Evolutionary conservation across 2,888 invertebrate species (phyloP).

Genomic region (Parnassius glacialis): DNA sequence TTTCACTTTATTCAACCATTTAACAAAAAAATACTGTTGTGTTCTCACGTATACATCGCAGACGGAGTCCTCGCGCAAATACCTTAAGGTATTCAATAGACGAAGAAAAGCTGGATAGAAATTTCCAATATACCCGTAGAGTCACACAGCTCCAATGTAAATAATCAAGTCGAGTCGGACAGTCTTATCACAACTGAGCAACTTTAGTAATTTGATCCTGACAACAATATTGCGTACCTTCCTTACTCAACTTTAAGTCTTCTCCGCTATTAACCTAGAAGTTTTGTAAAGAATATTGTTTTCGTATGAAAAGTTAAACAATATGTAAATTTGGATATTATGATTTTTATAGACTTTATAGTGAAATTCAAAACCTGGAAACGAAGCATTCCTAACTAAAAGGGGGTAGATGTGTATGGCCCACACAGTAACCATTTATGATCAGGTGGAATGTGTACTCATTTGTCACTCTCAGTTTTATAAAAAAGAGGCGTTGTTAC

Average conservation of each 20-base stretch:
- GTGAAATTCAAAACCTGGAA: too few species aligned
- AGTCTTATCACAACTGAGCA: constrained; percentile 15
- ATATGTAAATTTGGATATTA: too few species aligned
- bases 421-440: neutral
- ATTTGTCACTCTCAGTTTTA: too few species aligned
- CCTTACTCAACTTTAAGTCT: neutral
- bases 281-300: neutral
- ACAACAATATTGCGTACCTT: constrained; percentile 12
- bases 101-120: constrained; percentile 39
- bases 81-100: constrained; percentile 21
- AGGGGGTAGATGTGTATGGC: too few species aligned
- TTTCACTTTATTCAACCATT: too few species aligned
- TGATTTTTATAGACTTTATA: too few species aligned
- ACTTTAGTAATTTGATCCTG: constrained; percentile 17
- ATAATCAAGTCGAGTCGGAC: constrained; percentile 10
- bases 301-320: too few species aligned
- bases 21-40: constrained; percentile 2
- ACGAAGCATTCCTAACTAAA: too few species aligned
- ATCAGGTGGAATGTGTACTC: neutral
- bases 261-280: neutral
- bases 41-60: neutral
- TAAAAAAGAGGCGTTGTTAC: too few species aligned
- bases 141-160: constrained; percentile 7
- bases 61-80: constrained; percentile 7
- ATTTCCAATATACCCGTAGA: constrained; percentile 13